Evolutionary conservation across 2,888 invertebrate genomes (phyloP).

Genomic region (Leptogaster cylindrica): DNA sequence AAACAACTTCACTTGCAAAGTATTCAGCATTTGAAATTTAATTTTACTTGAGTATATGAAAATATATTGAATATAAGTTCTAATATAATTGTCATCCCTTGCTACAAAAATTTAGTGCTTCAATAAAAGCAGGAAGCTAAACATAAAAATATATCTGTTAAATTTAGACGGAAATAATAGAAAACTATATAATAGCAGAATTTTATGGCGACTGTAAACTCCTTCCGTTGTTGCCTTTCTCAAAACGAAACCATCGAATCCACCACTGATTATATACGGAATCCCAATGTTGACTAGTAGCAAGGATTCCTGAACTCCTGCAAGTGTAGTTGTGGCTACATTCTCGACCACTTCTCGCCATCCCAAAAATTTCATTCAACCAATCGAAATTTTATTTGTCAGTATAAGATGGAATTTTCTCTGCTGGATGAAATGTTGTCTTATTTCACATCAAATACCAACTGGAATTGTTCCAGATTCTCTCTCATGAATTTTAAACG

Average conservation of each 20-base stretch:
- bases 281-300: too few relatives aligned
- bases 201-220: background rate
- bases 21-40: too few relatives aligned
- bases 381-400: conserved; percentile 9
- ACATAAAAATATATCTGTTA: background rate
- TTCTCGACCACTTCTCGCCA: background rate
- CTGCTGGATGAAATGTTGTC: background rate
- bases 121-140: background rate
- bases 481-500: background rate
- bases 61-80: too few relatives aligned
- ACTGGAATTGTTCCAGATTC: background rate
- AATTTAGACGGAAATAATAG: conserved; percentile 2
- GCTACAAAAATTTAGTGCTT: too few relatives aligned
- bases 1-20: too few relatives aligned
- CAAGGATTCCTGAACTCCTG: too few relatives aligned
- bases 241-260: background rate
- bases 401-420: background rate
- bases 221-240: too few relatives aligned
- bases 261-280: background rate
- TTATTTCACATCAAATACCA: background rate
- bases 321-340: too few relatives aligned
- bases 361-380: background rate
- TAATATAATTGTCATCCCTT: too few relatives aligned
- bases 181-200: conserved; percentile 3
- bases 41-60: too few relatives aligned